Percentiles rank a stretch among this genome's conserved stretches.
phyloP scores from a whole-genome alignment of 53 echinoderm and acorn worm genomes.

The Holothuria leucospilota region DNA sequence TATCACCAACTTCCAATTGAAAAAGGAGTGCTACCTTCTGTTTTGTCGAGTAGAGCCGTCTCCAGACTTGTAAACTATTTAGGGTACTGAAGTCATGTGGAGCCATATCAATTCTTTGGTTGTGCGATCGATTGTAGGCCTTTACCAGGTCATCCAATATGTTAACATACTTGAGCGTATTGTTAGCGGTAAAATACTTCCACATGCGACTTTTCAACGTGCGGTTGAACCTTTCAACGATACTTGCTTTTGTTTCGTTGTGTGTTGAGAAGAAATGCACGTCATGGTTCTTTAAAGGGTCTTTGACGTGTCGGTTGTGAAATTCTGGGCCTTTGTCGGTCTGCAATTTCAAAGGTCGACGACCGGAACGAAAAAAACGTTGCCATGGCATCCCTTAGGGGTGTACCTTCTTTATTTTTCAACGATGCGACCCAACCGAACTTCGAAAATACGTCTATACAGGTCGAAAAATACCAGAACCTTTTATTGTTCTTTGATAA shows the following conservation, averaged over 20 bases:
- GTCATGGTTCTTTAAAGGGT: slow-evolving; percentile 22
- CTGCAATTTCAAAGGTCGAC: slow-evolving; percentile 2
- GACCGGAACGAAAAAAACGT: too few relatives aligned
- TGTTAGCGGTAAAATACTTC: slow-evolving; percentile 37
- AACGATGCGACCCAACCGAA: slow-evolving; percentile 39
- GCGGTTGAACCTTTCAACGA: slow-evolving; percentile 45
- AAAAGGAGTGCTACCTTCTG: not conserved
- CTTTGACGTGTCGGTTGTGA: slow-evolving; percentile 47
- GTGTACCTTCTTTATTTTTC: slow-evolving; percentile 32
- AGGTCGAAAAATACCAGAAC: slow-evolving; percentile 43
- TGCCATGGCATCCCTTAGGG: too few relatives aligned
- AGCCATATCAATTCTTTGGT: slow-evolving; percentile 14
- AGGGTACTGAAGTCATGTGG: not conserved
- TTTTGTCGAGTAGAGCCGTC: slow-evolving; percentile 1
- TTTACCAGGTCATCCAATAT: too few relatives aligned
- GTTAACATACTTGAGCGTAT: too few relatives aligned
- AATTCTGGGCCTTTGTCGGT: slow-evolving; percentile 67
- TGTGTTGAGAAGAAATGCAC: slow-evolving; percentile 47
- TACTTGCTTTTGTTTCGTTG: slow-evolving; percentile 55
- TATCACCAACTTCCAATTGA: slow-evolving; percentile 11
- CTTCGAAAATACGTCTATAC: slow-evolving; percentile 64
- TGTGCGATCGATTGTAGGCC: not conserved
- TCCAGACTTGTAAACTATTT: slow-evolving; percentile 19
- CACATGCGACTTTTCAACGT: slow-evolving; percentile 30
- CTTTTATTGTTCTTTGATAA: slow-evolving; percentile 52